Base-by-base conservation (phyloP, 2,888 invertebrate species). In the Nephrotoma guestfalica region DNA sequence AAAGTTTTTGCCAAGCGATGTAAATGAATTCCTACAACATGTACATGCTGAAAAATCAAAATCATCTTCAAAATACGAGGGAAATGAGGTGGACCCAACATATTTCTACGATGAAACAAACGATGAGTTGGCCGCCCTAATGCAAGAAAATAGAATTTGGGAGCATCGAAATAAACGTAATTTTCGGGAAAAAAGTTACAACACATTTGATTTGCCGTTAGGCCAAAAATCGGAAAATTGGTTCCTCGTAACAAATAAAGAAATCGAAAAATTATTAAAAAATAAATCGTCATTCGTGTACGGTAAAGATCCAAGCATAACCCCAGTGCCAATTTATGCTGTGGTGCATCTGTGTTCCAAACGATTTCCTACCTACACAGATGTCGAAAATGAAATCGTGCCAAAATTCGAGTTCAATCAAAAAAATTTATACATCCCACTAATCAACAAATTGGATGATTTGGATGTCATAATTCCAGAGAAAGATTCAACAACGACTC, bases 1-100 rank as follows among this genome's bases (percentile, higher is more conserved):
- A 90, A 92, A 92, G 89, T 95, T 93, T 89, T 91, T 94, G 90
- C 95, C 95, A 0, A 91, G 93, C 86, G 93, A 93, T 86, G 94
- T 94, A 1, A 93, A 93, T 85, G 93, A 93, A 88, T 95, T 94
- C 90, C 90, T 95, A 86, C 91, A 92, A 87, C 92, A 94, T 89
- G 93, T 94, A 4, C 91, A 91, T 88, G 91, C 91, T 5, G 91
- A 90, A 89, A 90, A 90, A 86, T 51, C 86, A 57, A 86, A 86
- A 51, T 15, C 86, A 57, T 45, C 30, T 30, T 18, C 51, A 15
- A 86, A 86, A 51, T 51, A 51, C 15, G 57, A 86, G 13, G 86
- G 51, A 15, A 86, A 86, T 86, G 86, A 86, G 57, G 51, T 51
- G n/a, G 86, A 86, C 41, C 41, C 42, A 57, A 57, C 41, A 57